Conservation (phyloP, 2,113 vertebrate species). For the Varanus komodoensis region DNA sequence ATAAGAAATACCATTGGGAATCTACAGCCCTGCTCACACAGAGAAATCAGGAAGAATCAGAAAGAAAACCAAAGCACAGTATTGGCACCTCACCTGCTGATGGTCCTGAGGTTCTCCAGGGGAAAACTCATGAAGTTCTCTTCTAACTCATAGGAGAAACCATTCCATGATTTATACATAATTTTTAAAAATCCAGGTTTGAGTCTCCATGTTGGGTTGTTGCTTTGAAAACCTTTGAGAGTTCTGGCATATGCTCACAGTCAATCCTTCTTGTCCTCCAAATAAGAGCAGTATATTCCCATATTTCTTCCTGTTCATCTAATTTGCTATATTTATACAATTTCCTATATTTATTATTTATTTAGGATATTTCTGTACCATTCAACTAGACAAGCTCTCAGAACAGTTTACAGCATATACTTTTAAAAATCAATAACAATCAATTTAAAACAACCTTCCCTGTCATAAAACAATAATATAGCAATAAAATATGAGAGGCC, state of each 20-base stretch:
- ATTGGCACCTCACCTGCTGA: neutral
- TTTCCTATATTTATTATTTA: too few species aligned
- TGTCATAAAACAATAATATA: too few species aligned
- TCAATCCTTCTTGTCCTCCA: neutral
- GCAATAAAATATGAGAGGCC: too few species aligned
- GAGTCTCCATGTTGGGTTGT: neutral
- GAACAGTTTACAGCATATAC: too few species aligned
- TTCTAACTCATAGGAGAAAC: neutral
- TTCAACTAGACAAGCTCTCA: too few species aligned
- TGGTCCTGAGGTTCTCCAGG: neutral
- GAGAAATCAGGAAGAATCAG: neutral
- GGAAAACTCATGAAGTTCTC: neutral
- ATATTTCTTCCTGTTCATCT: neutral
- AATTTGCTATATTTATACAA: neutral
- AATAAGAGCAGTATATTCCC: neutral
- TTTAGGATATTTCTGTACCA: too few species aligned
- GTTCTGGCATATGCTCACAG: neutral
- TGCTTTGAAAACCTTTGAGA: neutral
- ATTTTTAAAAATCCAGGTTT: neutral
- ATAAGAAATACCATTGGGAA: neutral
- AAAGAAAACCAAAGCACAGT: neutral
- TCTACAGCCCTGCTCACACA: neutral
- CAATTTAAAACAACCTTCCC: too few species aligned
- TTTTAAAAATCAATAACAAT: too few species aligned
- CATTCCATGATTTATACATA: neutral